A percentile compares a stretch with the other conserved stretches of the same genome.
phyloP scores from a whole-genome alignment of 2,797 vertebrate genomes.

The Semotilus atromaculatus region DNA sequence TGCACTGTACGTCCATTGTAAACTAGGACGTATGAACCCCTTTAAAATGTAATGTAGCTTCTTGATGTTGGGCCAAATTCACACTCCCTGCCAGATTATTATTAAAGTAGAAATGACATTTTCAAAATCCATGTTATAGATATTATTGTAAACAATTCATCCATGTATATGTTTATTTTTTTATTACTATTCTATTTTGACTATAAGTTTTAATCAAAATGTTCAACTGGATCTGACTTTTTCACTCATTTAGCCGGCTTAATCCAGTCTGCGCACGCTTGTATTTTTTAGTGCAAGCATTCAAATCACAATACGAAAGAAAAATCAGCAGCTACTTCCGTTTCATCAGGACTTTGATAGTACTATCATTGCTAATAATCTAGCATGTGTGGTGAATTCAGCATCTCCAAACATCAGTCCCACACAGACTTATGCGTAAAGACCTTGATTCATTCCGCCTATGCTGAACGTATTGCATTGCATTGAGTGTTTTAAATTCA shows the following conservation, averaged over 20 bases:
- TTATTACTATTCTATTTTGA: not conserved
- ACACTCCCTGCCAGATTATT: not conserved
- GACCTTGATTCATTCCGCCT: not conserved
- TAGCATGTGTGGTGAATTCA: not conserved
- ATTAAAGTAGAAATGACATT: not conserved
- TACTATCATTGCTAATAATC: not conserved
- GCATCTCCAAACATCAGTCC: not conserved
- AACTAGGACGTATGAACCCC: not conserved
- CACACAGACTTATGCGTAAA: conserved; percentile 4
- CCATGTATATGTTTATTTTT: not conserved
- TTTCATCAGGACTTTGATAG: not conserved
- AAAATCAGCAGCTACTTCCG: not conserved
- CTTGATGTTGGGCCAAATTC: not conserved
- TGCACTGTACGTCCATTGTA: not conserved
- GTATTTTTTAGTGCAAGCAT: not conserved
- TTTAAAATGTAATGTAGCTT: not conserved
- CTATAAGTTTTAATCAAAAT: not conserved
- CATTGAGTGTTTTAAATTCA: conserved; percentile 13
- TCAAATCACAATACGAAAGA: not conserved
- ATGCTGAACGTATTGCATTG: not conserved
- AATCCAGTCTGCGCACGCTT: not conserved
- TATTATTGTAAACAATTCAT: not conserved
- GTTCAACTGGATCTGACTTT: not conserved
- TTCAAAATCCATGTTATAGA: not conserved
- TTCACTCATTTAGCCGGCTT: not conserved